A percentile compares a stretch with the other conserved stretches of the same genome.
phyloP scores from a whole-genome alignment of 1,140 invertebrate species.

The Agraylea sexmaculata region DNA sequence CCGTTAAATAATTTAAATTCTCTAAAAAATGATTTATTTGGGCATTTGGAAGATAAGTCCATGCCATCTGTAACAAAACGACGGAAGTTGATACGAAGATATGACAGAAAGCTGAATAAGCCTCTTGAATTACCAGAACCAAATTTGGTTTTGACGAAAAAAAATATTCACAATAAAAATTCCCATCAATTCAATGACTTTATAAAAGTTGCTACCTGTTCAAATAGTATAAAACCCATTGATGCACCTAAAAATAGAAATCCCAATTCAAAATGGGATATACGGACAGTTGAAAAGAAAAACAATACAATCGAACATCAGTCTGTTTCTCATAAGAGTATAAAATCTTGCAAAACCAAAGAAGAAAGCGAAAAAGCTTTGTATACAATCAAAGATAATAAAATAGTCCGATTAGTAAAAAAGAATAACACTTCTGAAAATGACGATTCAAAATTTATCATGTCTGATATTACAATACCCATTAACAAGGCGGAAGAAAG shows the following conservation, averaged over 20 bases:
- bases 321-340: too few relatives aligned
- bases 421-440: constrained; percentile 5
- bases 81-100: constrained; percentile 20
- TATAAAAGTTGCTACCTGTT: constrained; percentile 8
- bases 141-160: not conserved
- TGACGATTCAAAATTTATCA: constrained; percentile 4
- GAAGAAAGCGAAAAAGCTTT: constrained; percentile 19
- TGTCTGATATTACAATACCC: constrained; percentile 14
- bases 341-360: not conserved
- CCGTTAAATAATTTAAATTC: constrained; percentile 26
- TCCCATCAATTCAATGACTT: constrained; percentile 12
- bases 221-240: not conserved
- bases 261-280: constrained; percentile 19
- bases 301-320: constrained; percentile 12
- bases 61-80: constrained; percentile 14
- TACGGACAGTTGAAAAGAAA: constrained; percentile 9
- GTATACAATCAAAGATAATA: constrained; percentile 30
- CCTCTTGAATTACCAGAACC: constrained; percentile 12
- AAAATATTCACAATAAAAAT: not conserved
- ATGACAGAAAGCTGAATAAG: constrained; percentile 16
- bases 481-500: constrained; percentile 17
- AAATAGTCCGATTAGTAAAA: constrained; percentile 25
- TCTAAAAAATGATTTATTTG: constrained; percentile 24
- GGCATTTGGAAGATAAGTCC: constrained; percentile 18
- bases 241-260: constrained; percentile 3